Evolutionary conservation across 2,113 vertebrate species (phyloP), one percentile per base, ranked within the genome.

Genomic region (Myotis yumanensis): DNA sequence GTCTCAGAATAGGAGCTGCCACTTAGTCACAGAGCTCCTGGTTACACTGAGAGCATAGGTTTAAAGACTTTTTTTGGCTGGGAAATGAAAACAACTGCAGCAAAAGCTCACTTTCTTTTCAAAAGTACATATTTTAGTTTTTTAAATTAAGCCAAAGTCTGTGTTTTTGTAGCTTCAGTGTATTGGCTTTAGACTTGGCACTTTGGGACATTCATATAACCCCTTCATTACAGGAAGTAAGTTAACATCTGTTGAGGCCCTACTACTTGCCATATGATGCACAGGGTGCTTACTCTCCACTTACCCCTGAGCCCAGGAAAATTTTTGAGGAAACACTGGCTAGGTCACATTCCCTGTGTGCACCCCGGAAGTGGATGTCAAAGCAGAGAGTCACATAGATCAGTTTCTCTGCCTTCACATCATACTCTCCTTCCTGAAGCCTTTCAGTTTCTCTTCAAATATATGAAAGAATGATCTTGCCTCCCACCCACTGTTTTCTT

Each of bases 361-460:
- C 51, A 59, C 7, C 9, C 46, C 16, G 2, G 9, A 59, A 57
- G 18, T 75, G 16, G 23, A 28, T 2, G 1, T 23, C 51, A 85
- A 25, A 37, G 37, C 11, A 37, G 1, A 35, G 59, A 71, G 73
- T 32, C 22, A 51, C 17, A n/a, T 11, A 80, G 25, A 18, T 72
- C 48, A 40, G 25, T 12, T 71, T 82, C 35, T 82, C 37, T n/a
- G 9, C 9, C 15, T 91, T 89, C 17, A 68, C 82, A 80, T 86
- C 2, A 32, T 12, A 52, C 20, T 1, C 2, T 75, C 23, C 15
- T 88, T 71, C 28, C 54, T 37, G 62, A 91, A 37, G 14, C 23
- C 25, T 81, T 57, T 16, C 14, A 18, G 3, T 23, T 82, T 95
- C 35, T 92, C 25, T 77, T 81, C 54, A 80, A 91, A 86, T 86